These are phyloP conservation scores for Andrena trimmerana DNA, from an alignment of 2,888 invertebrate genomes.

Conservation along the genomic window DNA sequence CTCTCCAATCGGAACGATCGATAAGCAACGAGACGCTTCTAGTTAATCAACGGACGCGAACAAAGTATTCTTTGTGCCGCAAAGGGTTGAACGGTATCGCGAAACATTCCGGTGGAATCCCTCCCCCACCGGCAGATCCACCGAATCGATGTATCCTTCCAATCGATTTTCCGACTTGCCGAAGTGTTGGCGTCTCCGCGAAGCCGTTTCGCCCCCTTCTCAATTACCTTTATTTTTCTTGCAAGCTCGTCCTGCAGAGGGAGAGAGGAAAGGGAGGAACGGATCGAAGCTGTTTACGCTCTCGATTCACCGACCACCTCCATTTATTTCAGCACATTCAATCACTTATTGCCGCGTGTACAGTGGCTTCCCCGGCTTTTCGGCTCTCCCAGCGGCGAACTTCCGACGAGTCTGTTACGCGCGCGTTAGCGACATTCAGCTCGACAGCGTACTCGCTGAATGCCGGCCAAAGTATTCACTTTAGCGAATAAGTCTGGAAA, in stretches of 20 bases:
- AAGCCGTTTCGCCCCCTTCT: not conserved
- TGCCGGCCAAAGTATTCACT: not conserved
- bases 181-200: not conserved
- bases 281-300: conserved; percentile 30
- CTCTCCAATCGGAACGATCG: conserved; percentile 1
- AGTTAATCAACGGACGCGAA: conserved; percentile 11
- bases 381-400: not conserved
- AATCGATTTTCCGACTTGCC: conserved; percentile 15
- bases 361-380: not conserved
- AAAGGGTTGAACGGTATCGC: conserved; percentile 16
- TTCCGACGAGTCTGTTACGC: conserved; percentile 3
- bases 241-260: not conserved
- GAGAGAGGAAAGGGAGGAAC: not conserved
- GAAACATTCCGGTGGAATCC: not conserved
- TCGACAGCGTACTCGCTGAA: not conserved
- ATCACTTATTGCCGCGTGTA: conserved; percentile 25
- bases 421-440: not conserved
- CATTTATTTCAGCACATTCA: conserved; percentile 12
- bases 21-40: conserved; percentile 16
- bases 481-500: no score
- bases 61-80: conserved; percentile 12
- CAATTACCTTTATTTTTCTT: conserved; percentile 24
- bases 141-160: conserved; percentile 9
- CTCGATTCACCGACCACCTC: conserved; percentile 16
- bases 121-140: not conserved